Base-by-base conservation (phyloP, 2,113 vertebrate species). In the Steatornis caripensis region DNA sequence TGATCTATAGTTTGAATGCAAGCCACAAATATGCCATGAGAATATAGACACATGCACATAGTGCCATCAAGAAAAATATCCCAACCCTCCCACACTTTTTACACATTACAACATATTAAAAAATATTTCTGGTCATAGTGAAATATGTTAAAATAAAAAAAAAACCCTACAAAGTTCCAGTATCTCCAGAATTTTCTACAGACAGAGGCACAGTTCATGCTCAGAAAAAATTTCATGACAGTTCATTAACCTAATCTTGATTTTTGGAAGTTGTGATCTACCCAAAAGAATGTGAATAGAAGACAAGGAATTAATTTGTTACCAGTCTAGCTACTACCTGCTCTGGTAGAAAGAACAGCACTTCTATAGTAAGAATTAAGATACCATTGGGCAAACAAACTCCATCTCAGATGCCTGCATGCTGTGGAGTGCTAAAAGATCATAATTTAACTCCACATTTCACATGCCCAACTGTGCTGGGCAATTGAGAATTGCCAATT, bases 1-100 rank as follows among this genome's bases (percentile, higher is more conserved):
- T 84, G 95, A 93, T 96, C 91, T 94, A 95, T 96, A 91, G 89
- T 87, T 97, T 97, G 91, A 97, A 95, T 93, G 61, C 89, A 91
- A 97, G 95, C 94, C 95, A 97, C 89, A 89, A 91, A 96, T 93
- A 96, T 95, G 94, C 74, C 93, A 94, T 60, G 58, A 93, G 87
- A 96, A 91, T 78, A 78, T 24, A 96, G 94, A 95, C 91, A 97
- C 84, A 95, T 85, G 82, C 92, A 94, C 91, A 85, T 12, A 83
- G 96, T 94, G 90, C 78, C 90, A 91, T 93, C 91, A 90, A 87
- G 75, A 83, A 94, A 96, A 96, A 93, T 94, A 96, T 96, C 78
- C 93, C 91, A 96, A 60, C 48, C 77, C 94, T 96, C 96, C 96
- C 74, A 96, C 92, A 84, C 84, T 92, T 95, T 94, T 97, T 96